phyloP scores from a whole-genome alignment of 2,888 invertebrate genomes.

The Acholoe squamosa region DNA sequence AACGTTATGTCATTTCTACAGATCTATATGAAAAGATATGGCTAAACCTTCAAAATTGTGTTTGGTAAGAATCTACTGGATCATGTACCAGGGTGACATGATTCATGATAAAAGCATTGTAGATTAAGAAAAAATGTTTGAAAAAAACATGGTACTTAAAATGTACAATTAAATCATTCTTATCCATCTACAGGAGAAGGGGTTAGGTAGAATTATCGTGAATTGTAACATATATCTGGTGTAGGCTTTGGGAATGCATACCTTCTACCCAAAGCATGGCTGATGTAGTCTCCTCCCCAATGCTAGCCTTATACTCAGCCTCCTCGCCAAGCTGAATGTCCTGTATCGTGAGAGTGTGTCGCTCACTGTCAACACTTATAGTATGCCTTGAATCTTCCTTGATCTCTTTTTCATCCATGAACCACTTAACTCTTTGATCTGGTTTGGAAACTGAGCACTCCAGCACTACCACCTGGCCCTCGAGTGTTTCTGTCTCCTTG shows the following conservation, averaged over 20 bases:
- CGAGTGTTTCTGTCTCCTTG: conserved; percentile 64
- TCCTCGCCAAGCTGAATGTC: conserved; percentile 74
- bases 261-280: conserved; percentile 91
- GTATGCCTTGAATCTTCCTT: conserved; percentile 71
- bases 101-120: too few species aligned
- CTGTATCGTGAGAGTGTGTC: conserved; percentile 75
- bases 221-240: neutral
- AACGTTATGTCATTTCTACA: too few species aligned
- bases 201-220: too few species aligned
- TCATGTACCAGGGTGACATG: too few species aligned
- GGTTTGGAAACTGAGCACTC: conserved; percentile 77
- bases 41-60: too few species aligned
- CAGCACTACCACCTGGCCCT: conserved; percentile 79
- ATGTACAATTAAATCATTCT: too few species aligned
- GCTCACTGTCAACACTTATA: conserved; percentile 73
- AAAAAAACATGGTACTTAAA: too few species aligned
- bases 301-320: conserved; percentile 74
- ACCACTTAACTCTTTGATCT: conserved; percentile 76
- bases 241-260: conserved; percentile 85
- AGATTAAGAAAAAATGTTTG: too few species aligned
- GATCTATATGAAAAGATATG: too few species aligned
- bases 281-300: conserved; percentile 67
- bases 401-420: conserved; percentile 78
- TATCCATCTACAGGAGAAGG: too few species aligned
- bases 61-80: too few species aligned